A percentile compares a stretch with the other conserved stretches of the same genome.
Evolutionary conservation across 1,140 invertebrate genomes (phyloP).

Genomic region (Drosophila prosaltans): DNA sequence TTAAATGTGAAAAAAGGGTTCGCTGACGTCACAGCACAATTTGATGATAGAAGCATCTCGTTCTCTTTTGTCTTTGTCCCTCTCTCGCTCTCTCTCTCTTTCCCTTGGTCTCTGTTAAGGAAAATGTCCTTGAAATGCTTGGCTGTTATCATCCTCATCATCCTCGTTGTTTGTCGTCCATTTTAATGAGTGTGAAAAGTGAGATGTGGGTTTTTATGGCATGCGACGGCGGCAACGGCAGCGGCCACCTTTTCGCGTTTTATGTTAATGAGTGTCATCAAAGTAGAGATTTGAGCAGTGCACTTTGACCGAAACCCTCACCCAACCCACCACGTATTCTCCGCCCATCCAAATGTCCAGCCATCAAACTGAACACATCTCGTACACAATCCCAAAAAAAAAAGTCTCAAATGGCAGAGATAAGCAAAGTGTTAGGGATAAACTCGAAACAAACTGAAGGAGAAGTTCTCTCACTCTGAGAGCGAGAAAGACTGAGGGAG

Average conservation of each 20-base stretch:
- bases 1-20: conserved; percentile 77
- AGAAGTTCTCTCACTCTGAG: neutral
- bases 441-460: neutral
- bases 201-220: conserved; percentile 66
- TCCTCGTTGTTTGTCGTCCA: conserved; percentile 30
- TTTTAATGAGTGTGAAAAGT: conserved; percentile 79
- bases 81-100: neutral
- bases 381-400: conserved; percentile 5
- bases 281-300: conserved; percentile 57
- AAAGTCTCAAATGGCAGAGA: conserved; percentile 18
- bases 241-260: conserved; percentile 57
- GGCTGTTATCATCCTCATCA: conserved; percentile 30
- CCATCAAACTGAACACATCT: conserved; percentile 3
- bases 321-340: too few relatives aligned
- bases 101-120: conserved; percentile 5
- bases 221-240: neutral
- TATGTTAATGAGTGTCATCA: conserved; percentile 79
- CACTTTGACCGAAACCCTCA: neutral
- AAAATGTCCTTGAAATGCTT: conserved; percentile 42
- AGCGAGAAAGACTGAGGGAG: neutral
- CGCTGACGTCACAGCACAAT: conserved; percentile 61
- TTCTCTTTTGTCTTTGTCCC: neutral
- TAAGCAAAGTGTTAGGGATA: conserved; percentile 7
- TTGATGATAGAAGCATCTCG: conserved; percentile 34
- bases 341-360: neutral